Percentiles rank a stretch among this genome's conserved stretches.
Evolutionary conservation across 2,797 vertebrate genomes (phyloP).

Genomic region (Semotilus atromaculatus): DNA sequence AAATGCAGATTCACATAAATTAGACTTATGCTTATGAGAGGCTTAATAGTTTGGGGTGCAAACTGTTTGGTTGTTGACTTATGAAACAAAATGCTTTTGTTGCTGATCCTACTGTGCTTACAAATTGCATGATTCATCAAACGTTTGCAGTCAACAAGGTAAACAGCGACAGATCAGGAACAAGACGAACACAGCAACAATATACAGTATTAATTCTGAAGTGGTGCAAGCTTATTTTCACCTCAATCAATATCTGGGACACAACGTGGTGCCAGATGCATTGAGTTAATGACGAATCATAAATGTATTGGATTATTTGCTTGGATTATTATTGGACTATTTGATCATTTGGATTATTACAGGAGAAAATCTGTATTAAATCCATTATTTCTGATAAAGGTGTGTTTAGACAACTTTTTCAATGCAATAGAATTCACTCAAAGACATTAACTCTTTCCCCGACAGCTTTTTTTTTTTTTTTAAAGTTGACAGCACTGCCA

Average conservation of each 20-base stretch:
- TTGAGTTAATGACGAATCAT: background rate
- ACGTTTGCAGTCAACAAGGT: background rate
- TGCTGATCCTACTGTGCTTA: background rate
- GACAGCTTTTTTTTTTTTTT: too few species aligned
- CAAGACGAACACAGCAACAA: background rate
- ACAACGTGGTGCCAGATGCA: background rate
- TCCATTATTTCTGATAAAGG: background rate
- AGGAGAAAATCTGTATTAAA: background rate
- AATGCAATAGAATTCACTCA: background rate
- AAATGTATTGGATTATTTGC: background rate
- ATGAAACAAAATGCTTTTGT: constrained; percentile 1
- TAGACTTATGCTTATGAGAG: background rate
- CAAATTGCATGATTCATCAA: constrained; percentile 9
- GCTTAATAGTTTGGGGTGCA: background rate
- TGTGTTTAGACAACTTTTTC: background rate
- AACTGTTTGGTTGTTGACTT: background rate
- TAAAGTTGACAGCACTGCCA: too few species aligned
- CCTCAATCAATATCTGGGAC: background rate
- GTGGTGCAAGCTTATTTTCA: background rate
- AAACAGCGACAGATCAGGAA: background rate
- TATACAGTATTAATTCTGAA: background rate
- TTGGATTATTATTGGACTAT: background rate
- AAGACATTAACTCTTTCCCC: too few species aligned
- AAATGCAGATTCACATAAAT: background rate
- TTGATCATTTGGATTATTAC: too few species aligned